phyloP scores from a whole-genome alignment of 2,888 invertebrate genomes.

The Epistrophe eligans region DNA sequence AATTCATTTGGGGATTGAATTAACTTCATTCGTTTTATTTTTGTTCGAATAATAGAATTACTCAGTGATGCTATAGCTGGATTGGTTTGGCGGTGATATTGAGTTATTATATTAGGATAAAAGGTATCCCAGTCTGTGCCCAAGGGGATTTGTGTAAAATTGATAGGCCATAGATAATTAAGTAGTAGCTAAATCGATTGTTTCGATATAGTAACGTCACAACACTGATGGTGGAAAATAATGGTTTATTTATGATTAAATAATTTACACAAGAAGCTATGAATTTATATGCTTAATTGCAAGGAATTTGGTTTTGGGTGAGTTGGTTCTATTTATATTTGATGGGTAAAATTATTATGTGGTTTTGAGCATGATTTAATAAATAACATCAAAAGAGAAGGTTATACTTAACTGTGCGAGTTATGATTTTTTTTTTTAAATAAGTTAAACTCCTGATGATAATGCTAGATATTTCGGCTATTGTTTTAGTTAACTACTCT shows the following conservation, averaged over 20 bases:
- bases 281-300: constrained; percentile 2
- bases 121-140: constrained; percentile 31
- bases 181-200: constrained; percentile 42
- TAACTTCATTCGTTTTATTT: constrained; percentile 52
- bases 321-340: not conserved
- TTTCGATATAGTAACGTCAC: not conserved
- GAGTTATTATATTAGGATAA: constrained; percentile 55
- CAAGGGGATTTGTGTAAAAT: constrained; percentile 44
- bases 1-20: constrained; percentile 59
- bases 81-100: not conserved
- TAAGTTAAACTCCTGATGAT: too few relatives aligned
- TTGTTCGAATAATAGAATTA: constrained; percentile 20
- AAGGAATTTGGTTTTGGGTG: not conserved
- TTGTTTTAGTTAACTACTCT: too few relatives aligned
- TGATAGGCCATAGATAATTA: constrained; percentile 65
- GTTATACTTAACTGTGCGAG: too few relatives aligned
- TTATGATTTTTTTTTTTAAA: too few relatives aligned
- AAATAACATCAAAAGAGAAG: too few relatives aligned
- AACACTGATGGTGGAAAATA: not conserved
- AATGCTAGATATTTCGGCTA: too few relatives aligned
- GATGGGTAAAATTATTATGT: not conserved
- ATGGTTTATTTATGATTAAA: constrained; percentile 7
- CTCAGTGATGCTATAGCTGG: constrained; percentile 32
- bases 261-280: constrained; percentile 1
- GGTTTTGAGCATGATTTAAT: too few relatives aligned